phyloP scores from a whole-genome alignment of 2,888 invertebrate genomes.

The Cheilosia grossa region DNA sequence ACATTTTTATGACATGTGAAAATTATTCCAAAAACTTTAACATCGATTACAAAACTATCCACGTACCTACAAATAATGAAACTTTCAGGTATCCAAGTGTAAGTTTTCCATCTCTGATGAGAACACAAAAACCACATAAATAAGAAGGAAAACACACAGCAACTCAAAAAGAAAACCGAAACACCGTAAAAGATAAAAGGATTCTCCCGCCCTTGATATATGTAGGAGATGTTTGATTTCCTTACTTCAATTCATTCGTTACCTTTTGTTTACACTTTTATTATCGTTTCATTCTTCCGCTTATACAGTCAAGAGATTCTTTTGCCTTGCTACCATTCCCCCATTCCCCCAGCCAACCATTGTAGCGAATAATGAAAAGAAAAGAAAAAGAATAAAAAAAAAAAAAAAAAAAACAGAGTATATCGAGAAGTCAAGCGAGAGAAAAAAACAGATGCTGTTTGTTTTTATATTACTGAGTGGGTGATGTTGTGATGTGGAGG shows the following conservation, averaged over 20 bases:
- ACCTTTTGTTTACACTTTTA: conserved; percentile 46
- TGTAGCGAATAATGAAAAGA: not conserved
- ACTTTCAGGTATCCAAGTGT: not conserved
- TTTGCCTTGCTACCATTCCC: not conserved
- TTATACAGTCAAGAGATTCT: conserved; percentile 13
- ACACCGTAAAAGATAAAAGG: conserved; percentile 52
- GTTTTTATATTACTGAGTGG: not conserved
- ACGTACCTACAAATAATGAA: too few relatives aligned
- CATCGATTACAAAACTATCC: too few relatives aligned
- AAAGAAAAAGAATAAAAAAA: not conserved
- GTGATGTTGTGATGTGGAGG: not conserved
- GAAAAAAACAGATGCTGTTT: conserved; percentile 31
- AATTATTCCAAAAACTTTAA: too few relatives aligned
- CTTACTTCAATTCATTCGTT: conserved; percentile 18
- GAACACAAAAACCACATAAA: conserved; percentile 26
- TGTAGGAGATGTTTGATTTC: conserved; percentile 21
- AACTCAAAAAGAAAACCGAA: conserved; percentile 37
- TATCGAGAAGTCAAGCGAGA: conserved; percentile 3
- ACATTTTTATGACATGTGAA: too few relatives aligned
- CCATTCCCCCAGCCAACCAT: not conserved
- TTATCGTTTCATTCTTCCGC: conserved; percentile 28
- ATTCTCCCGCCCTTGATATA: not conserved
- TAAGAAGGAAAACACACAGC: conserved; percentile 8
- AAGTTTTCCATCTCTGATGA: conserved; percentile 2
- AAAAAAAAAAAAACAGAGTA: not conserved